A percentile compares a stretch with the other conserved stretches of the same genome.
phyloP scores from a whole-genome alignment of 2,113 vertebrate genomes.

The Amphiprion percula region DNA sequence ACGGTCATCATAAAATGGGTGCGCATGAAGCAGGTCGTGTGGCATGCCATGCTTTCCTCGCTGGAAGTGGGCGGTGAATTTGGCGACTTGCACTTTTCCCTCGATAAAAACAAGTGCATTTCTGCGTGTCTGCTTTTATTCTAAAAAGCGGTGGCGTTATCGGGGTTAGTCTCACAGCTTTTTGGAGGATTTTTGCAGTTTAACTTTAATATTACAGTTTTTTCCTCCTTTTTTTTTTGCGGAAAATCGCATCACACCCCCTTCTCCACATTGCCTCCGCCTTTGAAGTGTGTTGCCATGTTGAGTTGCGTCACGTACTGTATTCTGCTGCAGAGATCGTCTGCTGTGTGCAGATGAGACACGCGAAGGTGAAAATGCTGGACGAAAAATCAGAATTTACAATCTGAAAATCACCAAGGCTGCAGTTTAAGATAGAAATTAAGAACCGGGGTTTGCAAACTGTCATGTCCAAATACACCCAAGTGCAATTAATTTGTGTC shows the following conservation, averaged over 20 bases:
- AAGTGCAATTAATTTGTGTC: too few relatives aligned
- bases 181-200: constrained; percentile 22
- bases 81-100: constrained; percentile 70
- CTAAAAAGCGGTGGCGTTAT: rapidly evolving
- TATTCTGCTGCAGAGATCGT: constrained; percentile 80
- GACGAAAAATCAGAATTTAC: too few relatives aligned
- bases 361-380: not conserved
- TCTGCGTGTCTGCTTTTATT: not conserved
- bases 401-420: too few relatives aligned
- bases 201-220: constrained; percentile 36
- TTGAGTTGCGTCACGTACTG: constrained; percentile 82
- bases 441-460: too few relatives aligned
- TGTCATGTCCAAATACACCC: too few relatives aligned
- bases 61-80: constrained; percentile 76
- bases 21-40: constrained; percentile 81
- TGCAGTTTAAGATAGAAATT: too few relatives aligned
- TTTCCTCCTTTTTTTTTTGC: constrained; percentile 57
- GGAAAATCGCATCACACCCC: constrained; percentile 78
- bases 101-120: constrained; percentile 57
- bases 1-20: constrained; percentile 80
- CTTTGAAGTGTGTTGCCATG: constrained; percentile 84
- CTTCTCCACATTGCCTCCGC: constrained; percentile 75
- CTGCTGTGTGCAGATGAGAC: constrained; percentile 33
- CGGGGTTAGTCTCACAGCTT: not conserved
- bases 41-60: constrained; percentile 81